These are phyloP conservation scores for Euspilapteryx auroguttella DNA, from an alignment of 2,888 invertebrate species.

Conservation along the genomic window DNA sequence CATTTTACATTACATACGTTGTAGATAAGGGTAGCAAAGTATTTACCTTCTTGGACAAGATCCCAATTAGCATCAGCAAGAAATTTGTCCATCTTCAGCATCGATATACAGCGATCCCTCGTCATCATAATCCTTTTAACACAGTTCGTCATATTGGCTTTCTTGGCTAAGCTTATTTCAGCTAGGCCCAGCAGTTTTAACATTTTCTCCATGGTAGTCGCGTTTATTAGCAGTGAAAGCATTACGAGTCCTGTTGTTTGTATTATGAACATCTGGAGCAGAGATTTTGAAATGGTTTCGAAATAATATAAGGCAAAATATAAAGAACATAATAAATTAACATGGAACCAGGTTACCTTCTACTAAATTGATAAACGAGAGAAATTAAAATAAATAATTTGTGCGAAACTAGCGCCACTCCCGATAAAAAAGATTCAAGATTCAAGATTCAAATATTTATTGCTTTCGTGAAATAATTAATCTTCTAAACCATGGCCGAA, in stretches of 20 bases:
- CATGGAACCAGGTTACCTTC: too few species aligned
- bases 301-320: too few species aligned
- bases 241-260: conserved; percentile 62
- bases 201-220: conserved; percentile 52
- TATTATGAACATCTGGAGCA: conserved; percentile 44
- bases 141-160: conserved; percentile 59
- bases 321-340: too few species aligned
- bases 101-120: conserved; percentile 49
- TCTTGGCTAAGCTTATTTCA: conserved; percentile 50
- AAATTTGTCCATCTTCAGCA: conserved; percentile 65
- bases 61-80: conserved; percentile 67
- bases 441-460: too few species aligned
- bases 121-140: conserved; percentile 47
- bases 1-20: too few species aligned
- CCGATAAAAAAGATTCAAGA: too few species aligned
- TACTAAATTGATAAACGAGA: too few species aligned
- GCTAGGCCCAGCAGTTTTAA: conserved; percentile 53
- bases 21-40: too few species aligned
- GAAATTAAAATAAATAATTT: too few species aligned
- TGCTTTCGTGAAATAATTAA: too few species aligned
- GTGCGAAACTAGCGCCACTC: too few species aligned
- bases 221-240: conserved; percentile 59
- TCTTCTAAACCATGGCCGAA: too few species aligned
- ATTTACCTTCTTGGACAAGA: conserved; percentile 40
- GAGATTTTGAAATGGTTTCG: conserved; percentile 1